Evolutionary conservation across 2,113 vertebrate genomes (phyloP).

Genomic region (Microtus montanus): DNA sequence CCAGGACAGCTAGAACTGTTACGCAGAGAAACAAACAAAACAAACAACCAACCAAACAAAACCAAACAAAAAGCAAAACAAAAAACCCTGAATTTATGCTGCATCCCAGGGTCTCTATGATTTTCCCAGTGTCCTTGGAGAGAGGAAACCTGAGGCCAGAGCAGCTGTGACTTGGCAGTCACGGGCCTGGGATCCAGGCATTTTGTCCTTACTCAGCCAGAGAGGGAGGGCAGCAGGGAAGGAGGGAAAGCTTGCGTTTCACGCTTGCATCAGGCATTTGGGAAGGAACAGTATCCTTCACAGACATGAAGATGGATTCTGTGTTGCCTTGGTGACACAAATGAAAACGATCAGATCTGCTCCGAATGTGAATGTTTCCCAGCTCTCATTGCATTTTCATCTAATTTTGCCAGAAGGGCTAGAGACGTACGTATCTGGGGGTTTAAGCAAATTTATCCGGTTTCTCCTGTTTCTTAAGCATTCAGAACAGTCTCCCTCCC

Average conservation of each 20-base stretch:
- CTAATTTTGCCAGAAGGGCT: neutral
- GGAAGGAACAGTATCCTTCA: slow-evolving; percentile 39
- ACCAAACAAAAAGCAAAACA: no score
- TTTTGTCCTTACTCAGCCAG: neutral
- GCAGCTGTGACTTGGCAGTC: slow-evolving; percentile 54
- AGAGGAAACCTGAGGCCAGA: neutral
- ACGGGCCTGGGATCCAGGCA: neutral
- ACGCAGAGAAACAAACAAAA: no score
- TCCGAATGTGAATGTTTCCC: slow-evolving; percentile 38
- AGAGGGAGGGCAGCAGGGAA: neutral
- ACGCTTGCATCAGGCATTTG: slow-evolving; percentile 14
- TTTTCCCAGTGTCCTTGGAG: neutral
- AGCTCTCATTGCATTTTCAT: slow-evolving; percentile 50
- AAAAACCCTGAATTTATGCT: neutral
- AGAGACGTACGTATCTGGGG: neutral
- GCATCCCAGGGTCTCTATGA: neutral
- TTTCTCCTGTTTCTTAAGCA: slow-evolving; percentile 39
- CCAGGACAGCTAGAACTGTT: no score
- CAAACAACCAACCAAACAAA: no score
- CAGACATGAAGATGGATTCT: slow-evolving; percentile 46
- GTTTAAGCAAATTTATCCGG: slow-evolving; percentile 29
- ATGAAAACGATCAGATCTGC: slow-evolving; percentile 29
- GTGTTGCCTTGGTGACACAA: slow-evolving; percentile 33
- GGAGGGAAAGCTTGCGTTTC: slow-evolving; percentile 28
- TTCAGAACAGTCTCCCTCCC: neutral